phyloP scores from a whole-genome alignment of 2,113 vertebrate species.

The Australoheros scitulus region DNA sequence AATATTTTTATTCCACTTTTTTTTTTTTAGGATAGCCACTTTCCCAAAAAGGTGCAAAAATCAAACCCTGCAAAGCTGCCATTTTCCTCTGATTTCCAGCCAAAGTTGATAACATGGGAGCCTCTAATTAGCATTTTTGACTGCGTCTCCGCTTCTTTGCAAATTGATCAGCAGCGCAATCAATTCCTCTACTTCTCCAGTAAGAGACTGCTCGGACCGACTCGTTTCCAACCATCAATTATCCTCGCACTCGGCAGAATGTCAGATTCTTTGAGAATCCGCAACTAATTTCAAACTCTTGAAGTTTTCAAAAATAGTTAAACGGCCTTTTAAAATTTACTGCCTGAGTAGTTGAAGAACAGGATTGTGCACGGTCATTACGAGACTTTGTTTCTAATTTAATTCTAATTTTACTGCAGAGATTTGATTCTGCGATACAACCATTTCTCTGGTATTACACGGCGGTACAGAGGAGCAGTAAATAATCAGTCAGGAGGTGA shows the following conservation, averaged over 20 bases:
- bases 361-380: background rate
- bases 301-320: background rate
- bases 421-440: background rate
- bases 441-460: background rate
- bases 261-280: background rate
- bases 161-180: background rate
- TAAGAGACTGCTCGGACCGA: background rate
- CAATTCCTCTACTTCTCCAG: background rate
- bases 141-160: background rate
- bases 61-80: background rate
- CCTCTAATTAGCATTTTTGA: background rate
- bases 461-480: background rate
- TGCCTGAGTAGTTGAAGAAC: too few relatives aligned
- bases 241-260: background rate
- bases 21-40: background rate
- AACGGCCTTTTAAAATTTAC: background rate
- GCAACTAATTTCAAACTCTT: background rate
- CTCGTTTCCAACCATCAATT: background rate
- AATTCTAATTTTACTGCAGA: background rate
- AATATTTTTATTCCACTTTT: too few relatives aligned
- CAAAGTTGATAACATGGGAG: background rate
- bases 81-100: background rate
- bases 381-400: too few relatives aligned
- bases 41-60: background rate
- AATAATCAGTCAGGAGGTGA: conserved; percentile 6